phyloP scores from a whole-genome alignment of 1,140 invertebrate genomes.

The Caenorhabditis latens region DNA sequence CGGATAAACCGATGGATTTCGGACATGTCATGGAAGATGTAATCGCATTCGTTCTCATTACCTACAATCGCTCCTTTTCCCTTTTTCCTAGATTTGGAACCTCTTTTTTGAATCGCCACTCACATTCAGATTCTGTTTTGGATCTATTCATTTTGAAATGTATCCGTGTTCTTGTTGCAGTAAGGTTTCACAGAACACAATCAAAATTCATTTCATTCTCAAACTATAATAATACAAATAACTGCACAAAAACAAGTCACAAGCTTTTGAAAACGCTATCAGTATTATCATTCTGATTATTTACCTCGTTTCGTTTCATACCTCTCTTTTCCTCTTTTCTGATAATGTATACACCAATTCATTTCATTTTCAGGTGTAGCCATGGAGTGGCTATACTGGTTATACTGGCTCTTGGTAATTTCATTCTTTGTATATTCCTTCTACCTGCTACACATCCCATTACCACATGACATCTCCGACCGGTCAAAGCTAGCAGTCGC shows the following conservation, averaged over 20 bases:
- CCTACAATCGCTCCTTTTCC: conserved; percentile 19
- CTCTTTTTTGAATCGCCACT: no score
- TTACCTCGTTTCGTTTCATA: neutral
- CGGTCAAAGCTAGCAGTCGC: conserved; percentile 71
- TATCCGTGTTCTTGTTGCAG: no score
- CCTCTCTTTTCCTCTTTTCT: neutral
- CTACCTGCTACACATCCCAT: conserved; percentile 69
- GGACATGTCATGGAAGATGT: conserved; percentile 32
- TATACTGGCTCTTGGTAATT: conserved; percentile 65
- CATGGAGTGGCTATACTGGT: conserved; percentile 54
- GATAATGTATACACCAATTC: neutral
- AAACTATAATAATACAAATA: no score
- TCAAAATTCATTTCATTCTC: no score
- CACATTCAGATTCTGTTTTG: no score
- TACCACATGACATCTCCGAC: conserved; percentile 72
- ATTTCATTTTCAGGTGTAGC: conserved; percentile 34
- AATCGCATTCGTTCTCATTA: conserved; percentile 39
- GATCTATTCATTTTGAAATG: no score
- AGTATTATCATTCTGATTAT: neutral
- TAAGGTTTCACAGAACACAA: no score
- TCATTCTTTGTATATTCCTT: conserved; percentile 68
- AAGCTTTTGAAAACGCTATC: neutral
- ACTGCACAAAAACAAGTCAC: neutral
- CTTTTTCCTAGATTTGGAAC: neutral
- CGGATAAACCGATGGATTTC: conserved; percentile 25